Evolutionary conservation across 2,888 invertebrate genomes (phyloP).

Genomic region (Drosophila pseudotalamancana): DNA sequence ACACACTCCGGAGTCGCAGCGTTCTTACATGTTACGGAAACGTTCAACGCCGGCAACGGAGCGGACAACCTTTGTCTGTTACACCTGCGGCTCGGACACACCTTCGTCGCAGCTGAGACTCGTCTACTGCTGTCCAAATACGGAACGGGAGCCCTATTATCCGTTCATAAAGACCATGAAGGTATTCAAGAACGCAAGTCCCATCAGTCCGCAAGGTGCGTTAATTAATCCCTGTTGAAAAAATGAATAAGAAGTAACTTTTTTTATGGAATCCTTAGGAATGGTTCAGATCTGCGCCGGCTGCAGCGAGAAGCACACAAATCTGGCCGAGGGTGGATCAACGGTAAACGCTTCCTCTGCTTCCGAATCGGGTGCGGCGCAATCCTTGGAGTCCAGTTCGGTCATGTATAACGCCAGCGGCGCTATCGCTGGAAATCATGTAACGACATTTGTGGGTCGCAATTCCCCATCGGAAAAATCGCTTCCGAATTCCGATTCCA

Average conservation of each 20-base stretch:
- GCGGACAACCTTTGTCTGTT: slow-evolving; percentile 93
- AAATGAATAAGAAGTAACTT: too few species aligned
- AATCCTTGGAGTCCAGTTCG: slow-evolving; percentile 53
- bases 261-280: slow-evolving; percentile 84
- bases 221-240: too few species aligned
- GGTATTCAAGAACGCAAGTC: slow-evolving; percentile 93
- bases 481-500: slow-evolving; percentile 82
- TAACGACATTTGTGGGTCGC: slow-evolving; percentile 66
- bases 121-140: slow-evolving; percentile 93
- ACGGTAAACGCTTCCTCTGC: slow-evolving; percentile 55
- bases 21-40: slow-evolving; percentile 92
- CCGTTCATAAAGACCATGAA: slow-evolving; percentile 93
- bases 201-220: slow-evolving; percentile 93
- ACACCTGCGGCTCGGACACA: slow-evolving; percentile 93
- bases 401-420: slow-evolving; percentile 65
- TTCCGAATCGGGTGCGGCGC: slow-evolving; percentile 38
- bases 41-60: slow-evolving; percentile 87
- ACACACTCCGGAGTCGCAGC: slow-evolving; percentile 90
- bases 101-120: slow-evolving; percentile 92
- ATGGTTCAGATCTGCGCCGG: slow-evolving; percentile 95
- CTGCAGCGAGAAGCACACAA: slow-evolving; percentile 91
- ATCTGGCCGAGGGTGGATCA: slow-evolving; percentile 84
- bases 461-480: slow-evolving; percentile 84
- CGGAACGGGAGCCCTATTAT: slow-evolving; percentile 94
- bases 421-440: slow-evolving; percentile 31